Conservation (phyloP, 2,797 vertebrate species). For the Oophaga sylvatica region DNA sequence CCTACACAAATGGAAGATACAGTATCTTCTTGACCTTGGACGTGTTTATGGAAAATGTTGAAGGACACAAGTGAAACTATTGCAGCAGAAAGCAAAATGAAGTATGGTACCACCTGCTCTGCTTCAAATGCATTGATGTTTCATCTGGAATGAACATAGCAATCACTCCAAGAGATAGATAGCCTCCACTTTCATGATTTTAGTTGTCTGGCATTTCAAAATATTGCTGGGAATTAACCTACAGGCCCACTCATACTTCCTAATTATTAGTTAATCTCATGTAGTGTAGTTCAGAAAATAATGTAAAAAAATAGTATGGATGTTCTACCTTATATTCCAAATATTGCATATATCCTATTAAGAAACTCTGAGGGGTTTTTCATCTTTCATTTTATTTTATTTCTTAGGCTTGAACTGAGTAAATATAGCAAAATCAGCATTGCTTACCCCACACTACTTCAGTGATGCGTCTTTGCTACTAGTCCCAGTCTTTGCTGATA, state of each 20-base stretch:
- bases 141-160: conserved; percentile 43
- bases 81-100: conserved; percentile 46
- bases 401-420: too few species aligned
- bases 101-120: conserved; percentile 44
- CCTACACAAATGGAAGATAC: conserved; percentile 37
- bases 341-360: not conserved
- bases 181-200: conserved; percentile 45
- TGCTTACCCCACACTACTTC: too few species aligned
- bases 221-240: conserved; percentile 38
- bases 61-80: conserved; percentile 43
- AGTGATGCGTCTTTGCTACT: too few species aligned
- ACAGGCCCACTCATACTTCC: not conserved
- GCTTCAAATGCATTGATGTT: conserved; percentile 51
- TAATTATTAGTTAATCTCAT: not conserved
- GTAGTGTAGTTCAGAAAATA: not conserved
- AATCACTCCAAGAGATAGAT: conserved; percentile 37
- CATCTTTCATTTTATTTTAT: too few species aligned
- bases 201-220: conserved; percentile 39
- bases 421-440: too few species aligned
- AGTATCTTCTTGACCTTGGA: conserved; percentile 54
- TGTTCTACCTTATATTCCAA: not conserved
- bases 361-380: too few species aligned
- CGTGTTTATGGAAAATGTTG: conserved; percentile 56
- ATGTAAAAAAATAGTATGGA: not conserved
- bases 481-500: too few species aligned